Conservation (phyloP, 1,140 invertebrate species). For the Ooceraea biroi region DNA sequence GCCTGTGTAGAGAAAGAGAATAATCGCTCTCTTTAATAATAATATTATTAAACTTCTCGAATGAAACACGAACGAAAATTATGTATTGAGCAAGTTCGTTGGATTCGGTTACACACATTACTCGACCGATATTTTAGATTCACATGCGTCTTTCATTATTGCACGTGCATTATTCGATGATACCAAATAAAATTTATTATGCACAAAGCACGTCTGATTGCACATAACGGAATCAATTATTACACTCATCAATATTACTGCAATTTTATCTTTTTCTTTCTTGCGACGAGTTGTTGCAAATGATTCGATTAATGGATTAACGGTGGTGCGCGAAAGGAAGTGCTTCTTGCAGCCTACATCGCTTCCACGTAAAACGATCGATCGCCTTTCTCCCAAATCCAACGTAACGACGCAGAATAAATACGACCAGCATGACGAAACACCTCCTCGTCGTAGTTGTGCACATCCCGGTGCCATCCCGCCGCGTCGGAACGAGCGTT, state of each 20-base stretch:
- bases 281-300: not conserved
- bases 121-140: constrained; percentile 20
- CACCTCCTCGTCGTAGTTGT: not conserved
- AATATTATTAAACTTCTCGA: constrained; percentile 33
- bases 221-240: constrained; percentile 6
- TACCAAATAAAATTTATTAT: constrained; percentile 28
- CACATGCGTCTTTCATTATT: constrained; percentile 16
- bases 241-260: constrained; percentile 9
- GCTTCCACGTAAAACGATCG: constrained; percentile 13
- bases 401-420: constrained; percentile 40
- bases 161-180: not conserved
- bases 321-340: not conserved
- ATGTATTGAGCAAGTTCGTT: constrained; percentile 18
- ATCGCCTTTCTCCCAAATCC: constrained; percentile 8
- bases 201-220: not conserved
- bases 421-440: constrained; percentile 44
- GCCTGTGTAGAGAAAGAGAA: constrained; percentile 8
- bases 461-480: constrained; percentile 11
- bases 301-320: constrained; percentile 3
- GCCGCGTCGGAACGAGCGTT: not conserved
- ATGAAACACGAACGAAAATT: constrained; percentile 46
- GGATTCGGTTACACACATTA: not conserved
- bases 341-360: not conserved
- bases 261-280: not conserved
- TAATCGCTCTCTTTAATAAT: constrained; percentile 44